Evolutionary conservation across 2,888 invertebrate species (phyloP).

Genomic region (Hydraecia micacea): DNA sequence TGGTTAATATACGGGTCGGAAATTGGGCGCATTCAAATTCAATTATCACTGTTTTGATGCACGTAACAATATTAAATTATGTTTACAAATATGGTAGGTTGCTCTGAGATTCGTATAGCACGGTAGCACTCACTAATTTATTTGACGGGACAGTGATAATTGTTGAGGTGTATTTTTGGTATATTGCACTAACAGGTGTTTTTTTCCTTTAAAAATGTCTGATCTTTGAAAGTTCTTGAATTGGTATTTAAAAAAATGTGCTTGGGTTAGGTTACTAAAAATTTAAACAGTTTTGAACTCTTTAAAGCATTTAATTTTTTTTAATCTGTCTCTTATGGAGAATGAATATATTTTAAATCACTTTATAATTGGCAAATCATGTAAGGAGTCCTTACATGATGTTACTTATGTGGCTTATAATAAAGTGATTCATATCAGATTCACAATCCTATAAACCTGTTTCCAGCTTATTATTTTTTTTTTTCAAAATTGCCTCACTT

Average conservation of each 20-base stretch:
- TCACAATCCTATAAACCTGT: too few species aligned
- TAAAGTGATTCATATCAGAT: too few species aligned
- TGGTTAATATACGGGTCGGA: slow-evolving; percentile 13
- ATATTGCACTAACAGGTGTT: slow-evolving; percentile 17
- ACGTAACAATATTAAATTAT: slow-evolving; percentile 42
- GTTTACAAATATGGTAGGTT: slow-evolving; percentile 36
- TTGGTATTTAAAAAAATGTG: background rate
- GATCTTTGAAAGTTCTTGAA: slow-evolving; percentile 9
- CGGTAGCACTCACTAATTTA: slow-evolving; percentile 36
- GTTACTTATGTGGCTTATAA: too few species aligned
- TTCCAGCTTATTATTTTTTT: too few species aligned
- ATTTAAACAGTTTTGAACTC: too few species aligned
- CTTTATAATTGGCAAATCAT: too few species aligned
- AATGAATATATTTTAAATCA: background rate
- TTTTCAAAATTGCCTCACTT: background rate
- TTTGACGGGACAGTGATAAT: slow-evolving; percentile 59
- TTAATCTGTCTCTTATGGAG: background rate
- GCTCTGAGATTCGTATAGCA: slow-evolving; percentile 20
- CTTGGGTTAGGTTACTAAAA: background rate
- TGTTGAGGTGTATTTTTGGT: slow-evolving; percentile 42
- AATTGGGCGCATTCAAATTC: slow-evolving; percentile 49
- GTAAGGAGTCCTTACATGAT: background rate
- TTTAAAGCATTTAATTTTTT: background rate
- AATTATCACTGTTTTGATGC: slow-evolving; percentile 61
- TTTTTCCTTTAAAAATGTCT: slow-evolving; percentile 3